These are phyloP conservation scores for Chydorus sphaericus DNA, from an alignment of 2,888 invertebrate genomes.

Conservation along the genomic window DNA sequence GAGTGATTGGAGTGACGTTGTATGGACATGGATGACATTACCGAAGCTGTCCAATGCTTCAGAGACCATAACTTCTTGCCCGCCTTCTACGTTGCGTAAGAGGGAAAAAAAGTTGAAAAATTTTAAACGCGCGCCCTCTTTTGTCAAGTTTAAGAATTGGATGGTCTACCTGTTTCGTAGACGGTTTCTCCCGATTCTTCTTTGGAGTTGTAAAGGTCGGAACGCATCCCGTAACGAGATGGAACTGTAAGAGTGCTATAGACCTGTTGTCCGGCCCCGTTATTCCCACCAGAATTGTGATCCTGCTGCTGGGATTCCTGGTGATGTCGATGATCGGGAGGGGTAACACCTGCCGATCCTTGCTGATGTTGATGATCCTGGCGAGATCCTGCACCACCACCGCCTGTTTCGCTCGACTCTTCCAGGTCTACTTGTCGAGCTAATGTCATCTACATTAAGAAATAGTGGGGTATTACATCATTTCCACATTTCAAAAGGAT, in stretches of 20 bases:
- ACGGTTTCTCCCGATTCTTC: background rate
- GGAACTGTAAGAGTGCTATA: background rate
- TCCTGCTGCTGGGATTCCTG: background rate
- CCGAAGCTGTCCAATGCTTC: background rate
- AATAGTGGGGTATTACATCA: too few relatives aligned
- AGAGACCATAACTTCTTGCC: background rate
- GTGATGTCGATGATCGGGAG: background rate
- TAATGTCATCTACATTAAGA: constrained; percentile 2
- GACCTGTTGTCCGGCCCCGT: background rate
- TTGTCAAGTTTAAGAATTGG: background rate
- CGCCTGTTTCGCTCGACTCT: background rate
- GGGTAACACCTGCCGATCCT: too few relatives aligned
- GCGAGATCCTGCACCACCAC: too few relatives aligned
- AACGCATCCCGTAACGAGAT: background rate
- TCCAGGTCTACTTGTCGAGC: background rate
- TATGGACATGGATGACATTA: constrained; percentile 1
- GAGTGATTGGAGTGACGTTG: background rate
- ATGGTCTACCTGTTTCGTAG: background rate
- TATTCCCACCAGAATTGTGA: background rate
- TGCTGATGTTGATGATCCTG: too few relatives aligned
- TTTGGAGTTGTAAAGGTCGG: background rate
- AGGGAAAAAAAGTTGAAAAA: background rate
- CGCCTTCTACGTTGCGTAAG: background rate
- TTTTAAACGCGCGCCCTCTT: background rate
- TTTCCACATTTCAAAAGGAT: too few relatives aligned